A percentile compares a stretch with the other conserved stretches of the same genome.
These are phyloP conservation scores for Todiramphus chloris DNA, from an alignment of 2,113 vertebrate species.

Conservation along the genomic window DNA sequence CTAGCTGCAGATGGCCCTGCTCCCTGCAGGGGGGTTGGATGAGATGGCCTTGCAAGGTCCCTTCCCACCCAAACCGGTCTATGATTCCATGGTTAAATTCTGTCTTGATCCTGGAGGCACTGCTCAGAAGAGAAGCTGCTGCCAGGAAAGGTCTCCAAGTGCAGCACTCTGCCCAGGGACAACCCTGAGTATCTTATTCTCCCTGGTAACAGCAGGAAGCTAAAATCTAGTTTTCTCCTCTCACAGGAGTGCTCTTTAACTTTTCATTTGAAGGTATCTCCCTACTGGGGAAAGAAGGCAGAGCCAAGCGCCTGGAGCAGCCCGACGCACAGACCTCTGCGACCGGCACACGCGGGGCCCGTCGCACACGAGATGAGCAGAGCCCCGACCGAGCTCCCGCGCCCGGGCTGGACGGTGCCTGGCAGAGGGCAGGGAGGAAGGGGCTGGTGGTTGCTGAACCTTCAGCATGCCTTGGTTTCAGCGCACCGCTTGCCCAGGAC, in stretches of 20 bases:
- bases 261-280: not conserved
- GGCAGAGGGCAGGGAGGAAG: not conserved
- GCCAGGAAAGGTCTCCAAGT: not conserved
- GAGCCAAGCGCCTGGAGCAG: not conserved
- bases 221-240: not conserved
- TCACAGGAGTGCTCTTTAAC: not conserved
- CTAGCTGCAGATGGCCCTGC: not conserved
- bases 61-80: not conserved
- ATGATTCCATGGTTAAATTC: not conserved
- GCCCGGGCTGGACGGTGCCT: fast-evolving
- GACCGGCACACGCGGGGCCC: fast-evolving
- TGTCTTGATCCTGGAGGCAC: no score
- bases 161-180: not conserved
- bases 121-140: not conserved
- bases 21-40: not conserved
- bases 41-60: not conserved
- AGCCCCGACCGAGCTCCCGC: not conserved
- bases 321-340: fast-evolving
- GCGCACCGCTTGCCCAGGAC: not conserved
- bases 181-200: not conserved
- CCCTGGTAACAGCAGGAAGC: not conserved
- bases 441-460: fast-evolving
- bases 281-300: not conserved
- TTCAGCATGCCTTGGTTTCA: not conserved
- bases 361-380: fast-evolving